phyloP scores from a whole-genome alignment of 2,888 invertebrate species.

The Volucella inflata region DNA sequence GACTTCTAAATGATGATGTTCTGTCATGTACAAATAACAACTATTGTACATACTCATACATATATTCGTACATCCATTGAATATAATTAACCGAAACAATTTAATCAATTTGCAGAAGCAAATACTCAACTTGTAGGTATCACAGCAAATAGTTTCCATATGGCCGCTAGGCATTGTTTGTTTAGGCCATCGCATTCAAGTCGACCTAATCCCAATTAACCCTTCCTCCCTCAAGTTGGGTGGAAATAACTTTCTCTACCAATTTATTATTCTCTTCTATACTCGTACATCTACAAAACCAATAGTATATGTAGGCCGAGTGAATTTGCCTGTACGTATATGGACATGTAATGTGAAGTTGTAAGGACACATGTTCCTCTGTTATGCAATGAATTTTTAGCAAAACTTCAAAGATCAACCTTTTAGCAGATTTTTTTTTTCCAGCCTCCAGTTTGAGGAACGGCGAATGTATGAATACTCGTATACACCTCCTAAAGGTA shows the following conservation, averaged over 20 bases:
- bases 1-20: neutral
- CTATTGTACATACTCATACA: constrained; percentile 5
- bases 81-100: constrained; percentile 71
- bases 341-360: too few relatives aligned
- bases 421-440: constrained; percentile 26
- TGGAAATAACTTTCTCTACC: constrained; percentile 62
- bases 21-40: neutral
- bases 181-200: constrained; percentile 66
- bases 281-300: neutral
- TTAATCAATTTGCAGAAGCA: constrained; percentile 71
- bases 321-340: too few relatives aligned
- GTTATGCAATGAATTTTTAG: constrained; percentile 70
- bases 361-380: neutral
- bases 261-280: constrained; percentile 55
- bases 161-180: constrained; percentile 60
- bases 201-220: constrained; percentile 74
- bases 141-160: constrained; percentile 68
- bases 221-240: constrained; percentile 51
- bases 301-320: too few relatives aligned
- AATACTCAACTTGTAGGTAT: constrained; percentile 7
- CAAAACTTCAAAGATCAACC: constrained; percentile 67
- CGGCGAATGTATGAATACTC: neutral
- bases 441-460: neutral
- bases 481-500: constrained; percentile 32
- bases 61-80: constrained; percentile 34